Evolutionary conservation across 1,140 invertebrate species (phyloP).

Genomic region (Argopecten irradians): DNA sequence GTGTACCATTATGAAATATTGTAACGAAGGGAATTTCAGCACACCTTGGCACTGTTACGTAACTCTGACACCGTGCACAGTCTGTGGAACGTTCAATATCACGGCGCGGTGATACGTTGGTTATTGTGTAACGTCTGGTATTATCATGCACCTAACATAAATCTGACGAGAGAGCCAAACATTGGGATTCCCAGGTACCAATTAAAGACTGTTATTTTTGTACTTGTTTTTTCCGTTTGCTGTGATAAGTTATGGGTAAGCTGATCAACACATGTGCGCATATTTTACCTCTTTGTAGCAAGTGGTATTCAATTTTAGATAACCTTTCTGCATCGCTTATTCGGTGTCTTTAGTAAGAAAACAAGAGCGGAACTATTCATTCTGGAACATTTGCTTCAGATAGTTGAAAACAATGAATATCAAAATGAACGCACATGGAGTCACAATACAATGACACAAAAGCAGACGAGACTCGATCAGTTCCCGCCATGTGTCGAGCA

Average conservation of each 20-base stretch:
- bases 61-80: background rate
- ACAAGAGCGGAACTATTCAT: background rate
- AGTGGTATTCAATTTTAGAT: background rate
- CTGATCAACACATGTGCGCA: background rate
- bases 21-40: background rate
- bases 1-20: background rate
- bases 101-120: background rate
- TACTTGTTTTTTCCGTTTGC: background rate
- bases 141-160: background rate
- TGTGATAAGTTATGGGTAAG: background rate
- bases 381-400: background rate
- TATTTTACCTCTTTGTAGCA: background rate
- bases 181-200: background rate
- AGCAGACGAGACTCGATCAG: background rate
- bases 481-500: slow-evolving; percentile 19
- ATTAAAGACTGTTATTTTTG: background rate
- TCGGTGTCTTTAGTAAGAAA: background rate
- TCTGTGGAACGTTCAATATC: background rate
- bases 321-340: background rate
- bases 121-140: background rate
- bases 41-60: background rate
- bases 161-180: background rate
- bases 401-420: background rate
- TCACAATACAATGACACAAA: background rate
- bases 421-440: background rate